Conservation (phyloP, 2,113 vertebrate genomes). For the Columba janthina region DNA sequence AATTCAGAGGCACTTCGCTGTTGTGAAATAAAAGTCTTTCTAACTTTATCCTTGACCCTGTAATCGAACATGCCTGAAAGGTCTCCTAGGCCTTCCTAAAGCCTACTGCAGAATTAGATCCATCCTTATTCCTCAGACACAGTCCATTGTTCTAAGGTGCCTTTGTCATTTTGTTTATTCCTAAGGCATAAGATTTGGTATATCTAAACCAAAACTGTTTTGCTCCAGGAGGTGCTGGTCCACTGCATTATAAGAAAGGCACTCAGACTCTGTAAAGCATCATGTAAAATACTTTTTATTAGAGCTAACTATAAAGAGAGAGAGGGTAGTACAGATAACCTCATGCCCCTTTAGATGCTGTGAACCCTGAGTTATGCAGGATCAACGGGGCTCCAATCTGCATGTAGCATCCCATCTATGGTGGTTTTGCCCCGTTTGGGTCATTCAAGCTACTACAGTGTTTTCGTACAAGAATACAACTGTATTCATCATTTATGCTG, state of each 20-base stretch:
- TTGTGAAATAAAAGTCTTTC: not conserved
- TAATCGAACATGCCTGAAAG: not conserved
- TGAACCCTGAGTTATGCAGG: not conserved
- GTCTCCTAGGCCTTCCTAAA: not conserved
- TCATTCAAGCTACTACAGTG: not conserved
- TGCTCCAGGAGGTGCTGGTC: not conserved
- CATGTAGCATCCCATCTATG: accelerated
- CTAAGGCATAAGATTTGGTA: not conserved
- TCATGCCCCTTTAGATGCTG: not conserved
- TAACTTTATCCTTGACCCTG: not conserved
- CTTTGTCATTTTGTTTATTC: not conserved
- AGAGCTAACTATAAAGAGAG: not conserved
- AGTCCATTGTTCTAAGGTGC: not conserved
- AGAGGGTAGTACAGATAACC: not conserved
- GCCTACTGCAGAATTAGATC: not conserved
- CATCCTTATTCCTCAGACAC: not conserved
- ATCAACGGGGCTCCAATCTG: not conserved
- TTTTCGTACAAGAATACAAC: not conserved
- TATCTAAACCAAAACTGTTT: not conserved
- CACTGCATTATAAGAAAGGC: not conserved
- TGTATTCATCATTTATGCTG: not conserved
- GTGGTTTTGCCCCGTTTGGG: not conserved
- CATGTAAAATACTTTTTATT: not conserved
- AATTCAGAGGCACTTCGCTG: not conserved
- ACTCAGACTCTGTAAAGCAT: not conserved